Evolutionary conservation across 1,140 invertebrate species (phyloP), one percentile per base, ranked within the genome.

Genomic region (Mesaphorura yosii): DNA sequence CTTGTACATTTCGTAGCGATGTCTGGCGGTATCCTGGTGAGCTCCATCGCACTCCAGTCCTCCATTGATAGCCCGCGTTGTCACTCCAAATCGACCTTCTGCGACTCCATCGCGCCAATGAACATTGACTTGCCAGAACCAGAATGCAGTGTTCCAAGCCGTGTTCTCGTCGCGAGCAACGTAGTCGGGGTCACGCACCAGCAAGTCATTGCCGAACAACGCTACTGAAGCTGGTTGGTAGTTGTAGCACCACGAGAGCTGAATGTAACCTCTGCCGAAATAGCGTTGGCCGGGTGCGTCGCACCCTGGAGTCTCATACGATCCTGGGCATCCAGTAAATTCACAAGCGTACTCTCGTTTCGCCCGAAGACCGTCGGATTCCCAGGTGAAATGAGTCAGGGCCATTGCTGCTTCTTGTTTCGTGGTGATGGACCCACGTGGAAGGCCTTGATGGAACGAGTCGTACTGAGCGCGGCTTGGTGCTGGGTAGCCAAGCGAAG

Each of bases 31-130:
- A 20, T 42, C 6, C 22, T 42, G 40, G 22, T 42, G 17, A 12
- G 15, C 6, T 34, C 31, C 31, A 34, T 34, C 31, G 38, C 59
- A 62, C 31, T 62, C 59, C 2, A 55, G 29, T 25, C 15, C 46
- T 42, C 60, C 60, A 41, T 62, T 62, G 19, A 62, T 62, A n/a
- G 56, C 57, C 12, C 50, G 38, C 4, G 56, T 62, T 2, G 56
- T 48, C 1, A 37, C 57, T 3, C 60, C 60, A 51, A 62, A 62
- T 27, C 6, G 45, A 23, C 56, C 56, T 44, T 57, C 45, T 15
- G 50, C 25, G 4, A 62, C 57, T 1, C 60, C 56, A 5, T 15
- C 5, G 6, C 22, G n/a, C 22, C n/a, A 27, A 27, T 62, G 59
- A 20, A 62, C 56, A 25, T 38, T 37, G 19, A 25, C 31, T 23